These are phyloP conservation scores for Molorchus minor DNA, from an alignment of 2,888 invertebrate genomes.

Conservation along the genomic window DNA sequence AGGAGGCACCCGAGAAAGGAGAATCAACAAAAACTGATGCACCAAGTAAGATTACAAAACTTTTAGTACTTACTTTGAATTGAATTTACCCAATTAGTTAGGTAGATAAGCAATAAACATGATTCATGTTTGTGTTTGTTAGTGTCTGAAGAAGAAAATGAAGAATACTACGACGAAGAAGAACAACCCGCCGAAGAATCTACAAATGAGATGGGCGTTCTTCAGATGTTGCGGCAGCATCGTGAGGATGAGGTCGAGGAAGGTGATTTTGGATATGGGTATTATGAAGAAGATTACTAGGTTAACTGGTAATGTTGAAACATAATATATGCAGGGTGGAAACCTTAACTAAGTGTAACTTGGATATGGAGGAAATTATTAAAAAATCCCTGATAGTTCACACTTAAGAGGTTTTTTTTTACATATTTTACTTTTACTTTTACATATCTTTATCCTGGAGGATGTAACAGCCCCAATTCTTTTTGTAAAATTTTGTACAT, in stretches of 20 bases:
- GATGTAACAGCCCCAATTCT: no score
- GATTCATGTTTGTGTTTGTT: no score
- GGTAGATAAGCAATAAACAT: no score
- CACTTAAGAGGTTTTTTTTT: no score
- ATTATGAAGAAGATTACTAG: conserved; percentile 31
- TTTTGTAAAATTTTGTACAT: no score
- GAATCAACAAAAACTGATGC: conserved; percentile 5
- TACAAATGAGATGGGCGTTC: conserved; percentile 58
- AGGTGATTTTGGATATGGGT: conserved; percentile 65
- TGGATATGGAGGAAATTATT: no score
- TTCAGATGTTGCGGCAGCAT: conserved; percentile 65
- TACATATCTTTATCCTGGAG: no score
- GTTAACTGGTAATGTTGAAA: no score
- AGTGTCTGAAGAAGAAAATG: conserved; percentile 52
- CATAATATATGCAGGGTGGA: no score
- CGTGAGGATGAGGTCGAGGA: conserved; percentile 71
- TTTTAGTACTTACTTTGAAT: background rate
- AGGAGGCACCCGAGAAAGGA: background rate
- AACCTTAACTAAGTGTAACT: no score
- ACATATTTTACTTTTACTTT: no score
- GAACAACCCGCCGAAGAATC: conserved; percentile 49
- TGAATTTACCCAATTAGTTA: conserved; percentile 17
- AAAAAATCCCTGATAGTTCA: no score
- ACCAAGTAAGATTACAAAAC: background rate
- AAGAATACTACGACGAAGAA: conserved; percentile 59